phyloP scores from a whole-genome alignment of 2,888 invertebrate genomes.

The Cataglyphis altisquamis region DNA sequence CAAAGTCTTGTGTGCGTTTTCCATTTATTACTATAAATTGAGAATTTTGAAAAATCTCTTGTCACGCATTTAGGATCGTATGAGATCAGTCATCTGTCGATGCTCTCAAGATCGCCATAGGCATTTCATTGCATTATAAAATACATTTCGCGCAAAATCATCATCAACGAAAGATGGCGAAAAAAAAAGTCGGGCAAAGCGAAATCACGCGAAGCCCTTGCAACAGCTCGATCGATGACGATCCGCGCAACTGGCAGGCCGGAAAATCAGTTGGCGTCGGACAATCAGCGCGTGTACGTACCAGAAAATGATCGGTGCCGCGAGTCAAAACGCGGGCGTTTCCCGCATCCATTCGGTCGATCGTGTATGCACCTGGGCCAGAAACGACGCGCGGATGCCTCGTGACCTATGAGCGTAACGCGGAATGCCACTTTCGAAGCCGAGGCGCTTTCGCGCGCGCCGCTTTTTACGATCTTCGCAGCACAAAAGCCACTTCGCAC shows the following conservation, averaged over 20 bases:
- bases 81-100: slow-evolving; percentile 57
- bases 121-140: slow-evolving; percentile 57
- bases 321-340: slow-evolving; percentile 24
- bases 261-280: slow-evolving; percentile 82
- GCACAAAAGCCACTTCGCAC: slow-evolving; percentile 40
- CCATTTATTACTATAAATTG: not conserved
- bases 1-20: not conserved
- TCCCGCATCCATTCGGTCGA: slow-evolving; percentile 12
- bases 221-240: slow-evolving; percentile 36
- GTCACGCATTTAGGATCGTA: not conserved
- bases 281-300: slow-evolving; percentile 81
- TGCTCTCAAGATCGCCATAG: slow-evolving; percentile 60
- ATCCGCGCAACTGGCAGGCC: slow-evolving; percentile 77
- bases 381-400: slow-evolving; percentile 82
- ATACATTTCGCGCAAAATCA: slow-evolving; percentile 59
- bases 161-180: slow-evolving; percentile 76
- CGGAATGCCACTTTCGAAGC: slow-evolving; percentile 80
- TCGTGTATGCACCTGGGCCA: slow-evolving; percentile 47
- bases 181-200: slow-evolving; percentile 72
- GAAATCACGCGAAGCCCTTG: slow-evolving; percentile 65
- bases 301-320: slow-evolving; percentile 78
- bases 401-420: slow-evolving; percentile 84
- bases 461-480: slow-evolving; percentile 68
- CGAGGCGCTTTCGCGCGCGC: slow-evolving; percentile 58
- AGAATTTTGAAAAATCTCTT: not conserved